Conservation (phyloP, 1,140 invertebrate species). For the Euglossa dilemma region DNA sequence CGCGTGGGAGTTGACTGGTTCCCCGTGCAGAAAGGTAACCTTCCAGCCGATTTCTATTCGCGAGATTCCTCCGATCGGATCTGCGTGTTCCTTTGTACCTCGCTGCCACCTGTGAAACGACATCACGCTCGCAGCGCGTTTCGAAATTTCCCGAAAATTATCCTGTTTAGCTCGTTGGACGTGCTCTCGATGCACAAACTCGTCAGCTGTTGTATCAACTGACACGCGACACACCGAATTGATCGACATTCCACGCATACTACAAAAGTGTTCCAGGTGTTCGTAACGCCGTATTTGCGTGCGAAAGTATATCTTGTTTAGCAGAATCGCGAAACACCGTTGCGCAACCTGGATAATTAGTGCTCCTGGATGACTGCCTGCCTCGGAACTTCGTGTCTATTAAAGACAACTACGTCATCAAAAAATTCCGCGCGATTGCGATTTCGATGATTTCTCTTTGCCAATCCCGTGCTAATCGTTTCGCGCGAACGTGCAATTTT, state of each 20-base stretch:
- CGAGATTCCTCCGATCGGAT: neutral
- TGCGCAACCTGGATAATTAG: conserved; percentile 35
- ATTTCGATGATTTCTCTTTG: neutral
- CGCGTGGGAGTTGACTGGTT: conserved; percentile 20
- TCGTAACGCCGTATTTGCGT: conserved; percentile 20
- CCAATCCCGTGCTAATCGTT: too few species aligned
- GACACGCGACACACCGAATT: conserved; percentile 37
- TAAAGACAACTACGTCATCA: neutral
- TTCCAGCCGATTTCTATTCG: neutral
- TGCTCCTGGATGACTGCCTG: conserved; percentile 16
- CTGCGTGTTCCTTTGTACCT: neutral
- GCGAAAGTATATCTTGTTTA: conserved; percentile 49
- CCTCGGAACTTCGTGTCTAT: conserved; percentile 9
- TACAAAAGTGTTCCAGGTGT: conserved; percentile 12
- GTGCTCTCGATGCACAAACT: conserved; percentile 2
- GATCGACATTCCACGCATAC: conserved; percentile 28
- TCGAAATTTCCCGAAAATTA: conserved; percentile 9
- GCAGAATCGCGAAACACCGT: conserved; percentile 24
- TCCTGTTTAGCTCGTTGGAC: neutral
- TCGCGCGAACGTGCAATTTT: neutral
- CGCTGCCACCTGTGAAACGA: neutral
- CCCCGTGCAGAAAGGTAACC: conserved; percentile 14
- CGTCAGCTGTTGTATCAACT: conserved; percentile 31
- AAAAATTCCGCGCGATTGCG: neutral
- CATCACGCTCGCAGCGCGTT: neutral